Percentiles rank a stretch among this genome's conserved stretches.
These are phyloP conservation scores for Passerculus sandwichensis DNA, from an alignment of 2,797 vertebrate genomes.

Conservation along the genomic window DNA sequence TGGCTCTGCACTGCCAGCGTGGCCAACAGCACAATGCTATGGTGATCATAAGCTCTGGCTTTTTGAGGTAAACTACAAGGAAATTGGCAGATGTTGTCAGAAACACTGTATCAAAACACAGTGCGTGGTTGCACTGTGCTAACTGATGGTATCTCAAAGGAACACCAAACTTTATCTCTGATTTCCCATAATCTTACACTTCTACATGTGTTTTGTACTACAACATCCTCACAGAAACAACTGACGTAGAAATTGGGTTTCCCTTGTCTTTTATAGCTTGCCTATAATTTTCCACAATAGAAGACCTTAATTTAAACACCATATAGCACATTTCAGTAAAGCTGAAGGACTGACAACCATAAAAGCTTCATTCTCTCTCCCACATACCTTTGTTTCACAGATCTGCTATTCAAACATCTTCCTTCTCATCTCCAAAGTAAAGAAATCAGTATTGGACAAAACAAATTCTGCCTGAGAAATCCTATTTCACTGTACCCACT, in stretches of 20 bases:
- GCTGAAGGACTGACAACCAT: not conserved
- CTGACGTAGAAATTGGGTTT: not conserved
- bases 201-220: not conserved
- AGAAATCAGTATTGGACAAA: not conserved
- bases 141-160: conserved; percentile 38
- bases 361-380: not conserved
- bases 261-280: not conserved
- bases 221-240: not conserved
- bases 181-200: conserved; percentile 24
- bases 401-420: not conserved
- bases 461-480: not conserved
- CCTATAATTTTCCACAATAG: not conserved
- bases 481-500: not conserved
- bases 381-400: not conserved
- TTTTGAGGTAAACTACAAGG: not conserved
- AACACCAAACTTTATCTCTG: not conserved
- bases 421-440: not conserved
- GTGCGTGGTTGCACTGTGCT: not conserved
- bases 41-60: not conserved
- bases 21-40: not conserved
- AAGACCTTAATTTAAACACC: not conserved
- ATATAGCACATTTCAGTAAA: not conserved
- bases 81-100: not conserved
- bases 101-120: not conserved
- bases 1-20: fast-evolving